These are phyloP conservation scores for Etia nguti DNA, from an alignment of 2,113 vertebrate genomes.

Conservation along the genomic window DNA sequence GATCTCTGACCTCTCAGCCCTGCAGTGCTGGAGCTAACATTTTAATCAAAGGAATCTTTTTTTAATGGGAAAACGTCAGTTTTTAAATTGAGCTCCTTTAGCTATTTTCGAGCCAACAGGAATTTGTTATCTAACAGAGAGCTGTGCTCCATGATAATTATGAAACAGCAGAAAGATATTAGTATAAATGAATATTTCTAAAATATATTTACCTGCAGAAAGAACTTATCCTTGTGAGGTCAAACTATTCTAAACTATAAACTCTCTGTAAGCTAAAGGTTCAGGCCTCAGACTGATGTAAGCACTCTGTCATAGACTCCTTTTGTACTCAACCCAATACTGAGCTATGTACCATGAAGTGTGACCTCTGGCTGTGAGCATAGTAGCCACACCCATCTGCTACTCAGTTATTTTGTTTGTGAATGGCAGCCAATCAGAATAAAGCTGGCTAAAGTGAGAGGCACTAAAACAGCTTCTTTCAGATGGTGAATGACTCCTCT, in stretches of 20 bases:
- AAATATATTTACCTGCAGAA: not conserved
- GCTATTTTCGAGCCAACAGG: rapidly evolving
- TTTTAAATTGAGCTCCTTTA: not conserved
- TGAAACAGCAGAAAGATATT: not conserved
- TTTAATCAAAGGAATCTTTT: not conserved
- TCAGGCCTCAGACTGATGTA: not conserved
- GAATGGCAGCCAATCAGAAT: not conserved
- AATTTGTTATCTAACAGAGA: not conserved
- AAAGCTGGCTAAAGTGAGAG: not conserved
- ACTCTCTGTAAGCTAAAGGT: not conserved
- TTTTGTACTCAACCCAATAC: not conserved
- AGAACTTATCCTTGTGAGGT: not conserved
- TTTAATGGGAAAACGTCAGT: rapidly evolving
- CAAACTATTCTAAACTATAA: not conserved
- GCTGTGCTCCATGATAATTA: not conserved
- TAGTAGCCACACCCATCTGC: not conserved
- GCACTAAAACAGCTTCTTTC: not conserved
- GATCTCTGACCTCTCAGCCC: not conserved
- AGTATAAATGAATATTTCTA: not conserved
- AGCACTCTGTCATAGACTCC: rapidly evolving
- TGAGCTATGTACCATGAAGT: not conserved
- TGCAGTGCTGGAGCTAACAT: not conserved
- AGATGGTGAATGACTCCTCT: not conserved
- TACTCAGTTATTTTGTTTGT: not conserved
- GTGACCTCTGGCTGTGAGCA: rapidly evolving